phyloP scores from a whole-genome alignment of 37 sponge, comb jelly and placozoan species.

The Crambe crambe region DNA sequence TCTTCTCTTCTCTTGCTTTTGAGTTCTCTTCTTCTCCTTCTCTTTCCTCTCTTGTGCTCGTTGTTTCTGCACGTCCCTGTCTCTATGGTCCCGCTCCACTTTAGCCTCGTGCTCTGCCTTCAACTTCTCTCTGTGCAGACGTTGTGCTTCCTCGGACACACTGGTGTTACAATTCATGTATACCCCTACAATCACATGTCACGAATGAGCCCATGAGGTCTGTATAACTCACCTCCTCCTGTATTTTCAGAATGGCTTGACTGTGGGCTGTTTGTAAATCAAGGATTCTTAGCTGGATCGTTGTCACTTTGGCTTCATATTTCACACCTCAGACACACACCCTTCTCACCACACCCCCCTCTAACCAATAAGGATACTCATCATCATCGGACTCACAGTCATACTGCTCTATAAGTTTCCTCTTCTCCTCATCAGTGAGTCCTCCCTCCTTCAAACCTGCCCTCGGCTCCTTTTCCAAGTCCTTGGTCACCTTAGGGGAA shows the following conservation, averaged over 20 bases:
- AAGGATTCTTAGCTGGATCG: too few species aligned
- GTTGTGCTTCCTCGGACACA: constrained; percentile 25
- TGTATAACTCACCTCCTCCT: background rate
- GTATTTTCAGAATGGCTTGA: background rate
- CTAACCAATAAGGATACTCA: constrained; percentile 17
- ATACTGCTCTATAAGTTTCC: constrained; percentile 44
- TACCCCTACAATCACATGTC: constrained; percentile 14
- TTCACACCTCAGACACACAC: background rate
- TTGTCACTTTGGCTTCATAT: too few species aligned
- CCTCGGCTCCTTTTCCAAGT: background rate
- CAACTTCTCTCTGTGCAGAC: constrained; percentile 26
- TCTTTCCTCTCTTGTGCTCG: constrained; percentile 62
- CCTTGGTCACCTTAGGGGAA: background rate
- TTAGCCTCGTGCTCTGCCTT: constrained; percentile 62
- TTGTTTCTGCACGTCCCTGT: constrained; percentile 60
- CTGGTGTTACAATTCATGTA: constrained; percentile 40
- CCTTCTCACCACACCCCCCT: background rate
- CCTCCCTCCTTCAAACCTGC: background rate
- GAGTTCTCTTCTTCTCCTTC: constrained; percentile 72
- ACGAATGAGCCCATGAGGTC: background rate
- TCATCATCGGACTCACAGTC: constrained; percentile 48
- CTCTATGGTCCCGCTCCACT: constrained; percentile 53
- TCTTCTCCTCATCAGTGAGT: constrained; percentile 31
- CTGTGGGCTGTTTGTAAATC: background rate
- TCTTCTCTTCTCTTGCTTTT: constrained; percentile 71